phyloP scores from a whole-genome alignment of 2,888 invertebrate species.

The Philonicus albiceps region DNA sequence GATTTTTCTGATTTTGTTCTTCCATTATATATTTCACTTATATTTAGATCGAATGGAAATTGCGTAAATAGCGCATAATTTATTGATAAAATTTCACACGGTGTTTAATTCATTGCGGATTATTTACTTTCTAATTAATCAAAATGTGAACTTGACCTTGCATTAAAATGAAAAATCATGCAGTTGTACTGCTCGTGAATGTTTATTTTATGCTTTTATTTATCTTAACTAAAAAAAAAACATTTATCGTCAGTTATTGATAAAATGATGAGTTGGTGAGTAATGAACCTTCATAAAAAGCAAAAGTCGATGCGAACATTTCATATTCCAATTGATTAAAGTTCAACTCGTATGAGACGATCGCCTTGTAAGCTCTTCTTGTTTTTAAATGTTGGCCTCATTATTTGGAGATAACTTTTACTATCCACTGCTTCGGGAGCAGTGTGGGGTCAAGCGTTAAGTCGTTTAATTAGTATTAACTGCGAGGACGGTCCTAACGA shows the following conservation, averaged over 20 bases:
- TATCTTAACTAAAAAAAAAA: neutral
- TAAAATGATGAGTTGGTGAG: neutral
- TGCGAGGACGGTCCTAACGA: neutral
- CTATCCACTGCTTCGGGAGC: neutral
- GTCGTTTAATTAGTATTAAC: neutral
- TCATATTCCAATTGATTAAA: neutral
- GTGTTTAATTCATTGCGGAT: neutral
- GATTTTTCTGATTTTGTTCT: neutral
- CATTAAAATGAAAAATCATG: neutral
- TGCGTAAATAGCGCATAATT: neutral
- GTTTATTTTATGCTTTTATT: neutral
- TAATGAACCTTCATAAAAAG: neutral
- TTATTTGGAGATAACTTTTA: neutral
- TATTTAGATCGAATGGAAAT: neutral
- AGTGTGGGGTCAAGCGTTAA: neutral
- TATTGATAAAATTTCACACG: neutral
- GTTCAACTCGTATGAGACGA: neutral
- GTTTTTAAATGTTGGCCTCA: neutral
- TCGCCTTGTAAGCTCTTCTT: neutral
- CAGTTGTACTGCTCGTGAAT: neutral
- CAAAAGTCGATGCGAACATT: neutral
- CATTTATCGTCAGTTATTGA: neutral
- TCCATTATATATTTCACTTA: neutral
- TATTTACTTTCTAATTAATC: neutral
- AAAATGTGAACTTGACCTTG: neutral